A percentile compares a stretch with the other conserved stretches of the same genome.
phyloP scores from a whole-genome alignment of 2,113 vertebrate species.

The Pteruthius melanotis region DNA sequence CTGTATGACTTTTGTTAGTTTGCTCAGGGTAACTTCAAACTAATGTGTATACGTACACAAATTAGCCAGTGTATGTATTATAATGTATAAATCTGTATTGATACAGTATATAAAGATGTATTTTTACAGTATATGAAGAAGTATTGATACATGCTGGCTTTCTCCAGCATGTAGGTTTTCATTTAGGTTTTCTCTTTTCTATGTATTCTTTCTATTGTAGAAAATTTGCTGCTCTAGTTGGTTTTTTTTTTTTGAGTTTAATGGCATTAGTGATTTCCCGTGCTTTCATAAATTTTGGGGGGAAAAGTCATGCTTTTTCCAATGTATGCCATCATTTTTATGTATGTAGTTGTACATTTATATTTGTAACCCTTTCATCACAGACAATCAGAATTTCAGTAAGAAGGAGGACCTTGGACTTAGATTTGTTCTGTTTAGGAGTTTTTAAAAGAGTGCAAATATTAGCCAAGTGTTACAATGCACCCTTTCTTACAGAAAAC shows the following conservation, averaged over 20 bases:
- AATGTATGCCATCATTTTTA: not conserved
- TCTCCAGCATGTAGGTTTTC: not conserved
- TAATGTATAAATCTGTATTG: not conserved
- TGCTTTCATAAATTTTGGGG: not conserved
- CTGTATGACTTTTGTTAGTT: not conserved
- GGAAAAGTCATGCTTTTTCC: not conserved
- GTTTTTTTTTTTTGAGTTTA: not conserved
- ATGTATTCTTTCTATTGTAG: not conserved
- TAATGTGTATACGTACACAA: not conserved
- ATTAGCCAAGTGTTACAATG: constrained; percentile 16
- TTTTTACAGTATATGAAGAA: not conserved
- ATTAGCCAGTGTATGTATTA: not conserved
- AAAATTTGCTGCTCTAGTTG: not conserved
- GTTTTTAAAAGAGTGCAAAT: not conserved
- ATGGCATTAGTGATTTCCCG: not conserved
- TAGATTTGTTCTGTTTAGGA: not conserved
- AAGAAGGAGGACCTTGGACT: not conserved
- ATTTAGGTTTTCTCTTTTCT: not conserved
- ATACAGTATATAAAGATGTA: not conserved
- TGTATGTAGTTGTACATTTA: not conserved
- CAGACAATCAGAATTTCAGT: not conserved
- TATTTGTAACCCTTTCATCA: not conserved
- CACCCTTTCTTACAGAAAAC: not conserved
- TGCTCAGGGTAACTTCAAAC: not conserved
- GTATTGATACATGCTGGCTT: not conserved